Evolutionary conservation across 2,888 invertebrate species (phyloP).

Genomic region (Cyaniris semiargus): DNA sequence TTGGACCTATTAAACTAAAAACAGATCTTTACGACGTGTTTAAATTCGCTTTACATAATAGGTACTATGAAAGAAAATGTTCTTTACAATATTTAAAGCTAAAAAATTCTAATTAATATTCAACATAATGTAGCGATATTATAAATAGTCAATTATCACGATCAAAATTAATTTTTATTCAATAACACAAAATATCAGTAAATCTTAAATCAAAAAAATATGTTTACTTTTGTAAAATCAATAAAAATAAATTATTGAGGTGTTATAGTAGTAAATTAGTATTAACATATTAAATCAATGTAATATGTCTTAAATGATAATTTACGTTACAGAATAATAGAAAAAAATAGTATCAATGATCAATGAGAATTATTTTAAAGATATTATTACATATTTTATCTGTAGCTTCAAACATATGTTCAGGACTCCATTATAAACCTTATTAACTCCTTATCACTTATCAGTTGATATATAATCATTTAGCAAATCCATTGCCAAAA

Average conservation of each 20-base stretch:
- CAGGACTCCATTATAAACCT: conserved; percentile 16
- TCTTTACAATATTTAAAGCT: no score
- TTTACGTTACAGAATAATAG: neutral
- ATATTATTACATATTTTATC: neutral
- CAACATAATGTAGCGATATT: neutral
- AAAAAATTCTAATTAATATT: neutral
- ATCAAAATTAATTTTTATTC: neutral
- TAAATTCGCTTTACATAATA: neutral
- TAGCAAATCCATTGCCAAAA: neutral
- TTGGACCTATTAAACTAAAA: no score
- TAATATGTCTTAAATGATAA: neutral
- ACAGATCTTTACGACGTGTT: neutral
- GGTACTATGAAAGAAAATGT: neutral
- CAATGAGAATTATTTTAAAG: neutral
- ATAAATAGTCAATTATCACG: neutral
- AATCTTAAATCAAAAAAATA: neutral
- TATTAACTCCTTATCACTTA: conserved; percentile 14
- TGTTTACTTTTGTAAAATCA: neutral
- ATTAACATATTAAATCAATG: neutral
- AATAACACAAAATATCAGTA: neutral
- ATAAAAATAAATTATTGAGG: neutral
- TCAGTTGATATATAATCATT: neutral
- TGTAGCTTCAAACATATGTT: neutral
- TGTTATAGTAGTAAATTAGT: neutral
- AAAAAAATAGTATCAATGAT: neutral